phyloP scores from a whole-genome alignment of 2,888 invertebrate species.

The Chymomyza amoena region DNA sequence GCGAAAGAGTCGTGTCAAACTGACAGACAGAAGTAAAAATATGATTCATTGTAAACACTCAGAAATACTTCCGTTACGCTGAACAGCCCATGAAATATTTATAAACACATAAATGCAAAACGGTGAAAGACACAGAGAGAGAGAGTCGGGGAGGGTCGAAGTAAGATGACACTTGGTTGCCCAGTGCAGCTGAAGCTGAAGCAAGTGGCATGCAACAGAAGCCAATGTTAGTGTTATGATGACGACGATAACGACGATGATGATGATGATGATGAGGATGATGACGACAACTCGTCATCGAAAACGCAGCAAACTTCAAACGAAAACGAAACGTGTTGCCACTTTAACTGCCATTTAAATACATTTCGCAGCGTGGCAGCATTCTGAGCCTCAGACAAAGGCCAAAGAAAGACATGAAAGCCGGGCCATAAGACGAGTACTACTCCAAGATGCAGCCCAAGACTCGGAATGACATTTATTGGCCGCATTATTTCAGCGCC shows the following conservation, averaged over 20 bases:
- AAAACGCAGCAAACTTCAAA: constrained; percentile 61
- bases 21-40: constrained; percentile 38
- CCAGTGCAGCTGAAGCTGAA: constrained; percentile 1
- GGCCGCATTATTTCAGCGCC: constrained; percentile 70
- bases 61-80: constrained; percentile 51
- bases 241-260: too few species aligned
- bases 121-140: constrained; percentile 6
- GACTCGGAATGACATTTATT: constrained; percentile 62
- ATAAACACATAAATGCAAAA: constrained; percentile 56
- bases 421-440: neutral
- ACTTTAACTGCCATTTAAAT: constrained; percentile 74
- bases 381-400: constrained; percentile 12
- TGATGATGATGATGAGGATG: neutral
- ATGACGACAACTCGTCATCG: constrained; percentile 28
- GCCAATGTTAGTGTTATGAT: neutral
- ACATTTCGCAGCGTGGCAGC: constrained; percentile 39
- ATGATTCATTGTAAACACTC: constrained; percentile 63
- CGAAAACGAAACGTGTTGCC: constrained; percentile 69
- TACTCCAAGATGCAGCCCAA: constrained; percentile 3
- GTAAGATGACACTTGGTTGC: neutral
- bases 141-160: neutral
- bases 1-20: neutral
- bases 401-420: constrained; percentile 61
- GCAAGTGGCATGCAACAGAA: constrained; percentile 16
- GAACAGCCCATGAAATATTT: constrained; percentile 66